Evolutionary conservation across 1,140 invertebrate genomes (phyloP).

Genomic region (Bicyclus anynana): DNA sequence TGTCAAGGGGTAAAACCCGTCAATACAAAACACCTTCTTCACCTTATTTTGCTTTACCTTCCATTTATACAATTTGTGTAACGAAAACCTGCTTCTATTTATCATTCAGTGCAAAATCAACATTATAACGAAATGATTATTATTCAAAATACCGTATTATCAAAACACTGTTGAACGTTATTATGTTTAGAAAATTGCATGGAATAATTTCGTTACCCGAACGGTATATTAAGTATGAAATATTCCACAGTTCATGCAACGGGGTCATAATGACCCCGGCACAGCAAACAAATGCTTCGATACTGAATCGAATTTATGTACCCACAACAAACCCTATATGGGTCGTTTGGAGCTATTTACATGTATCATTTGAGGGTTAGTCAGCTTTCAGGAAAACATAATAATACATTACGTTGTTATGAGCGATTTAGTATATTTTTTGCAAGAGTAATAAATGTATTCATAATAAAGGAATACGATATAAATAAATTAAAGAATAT

Average conservation of each 20-base stretch:
- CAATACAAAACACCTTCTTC: no score
- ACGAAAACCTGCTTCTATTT: no score
- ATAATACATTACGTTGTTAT: not conserved
- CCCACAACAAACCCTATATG: conserved; percentile 4
- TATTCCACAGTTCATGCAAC: not conserved
- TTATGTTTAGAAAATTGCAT: conserved; percentile 1
- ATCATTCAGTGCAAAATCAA: no score
- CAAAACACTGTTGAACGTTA: not conserved
- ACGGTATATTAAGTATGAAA: conserved; percentile 2
- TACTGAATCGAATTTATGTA: conserved; percentile 7
- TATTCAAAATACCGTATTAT: not conserved
- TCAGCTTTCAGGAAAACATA: not conserved
- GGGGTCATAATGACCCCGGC: conserved; percentile 2
- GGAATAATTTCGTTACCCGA: not conserved
- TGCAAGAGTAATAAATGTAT: not conserved
- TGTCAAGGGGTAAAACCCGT: no score
- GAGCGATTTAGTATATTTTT: not conserved
- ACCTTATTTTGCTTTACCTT: no score
- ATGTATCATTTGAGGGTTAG: conserved; percentile 1
- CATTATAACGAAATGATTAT: no score
- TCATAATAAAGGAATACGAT: no score
- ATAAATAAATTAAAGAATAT: no score
- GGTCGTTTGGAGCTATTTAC: not conserved
- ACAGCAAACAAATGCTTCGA: conserved; percentile 5
- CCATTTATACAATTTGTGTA: no score